A percentile compares a stretch with the other conserved stretches of the same genome.
Evolutionary conservation across 2,888 invertebrate species (phyloP).

Genomic region (Ceratothoa steindachneri): DNA sequence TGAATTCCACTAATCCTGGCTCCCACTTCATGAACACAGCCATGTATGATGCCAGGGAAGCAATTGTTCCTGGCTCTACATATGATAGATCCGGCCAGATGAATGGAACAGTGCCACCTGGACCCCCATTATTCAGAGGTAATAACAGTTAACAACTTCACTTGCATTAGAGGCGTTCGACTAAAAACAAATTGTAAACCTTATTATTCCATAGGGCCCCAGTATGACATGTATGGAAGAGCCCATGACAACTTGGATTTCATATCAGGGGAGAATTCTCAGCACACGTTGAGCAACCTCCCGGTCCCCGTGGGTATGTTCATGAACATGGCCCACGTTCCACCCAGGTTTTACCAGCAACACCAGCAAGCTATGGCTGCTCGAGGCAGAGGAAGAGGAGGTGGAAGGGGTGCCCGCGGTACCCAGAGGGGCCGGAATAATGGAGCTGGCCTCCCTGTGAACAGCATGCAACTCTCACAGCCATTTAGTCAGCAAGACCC

Average conservation of each 20-base stretch:
- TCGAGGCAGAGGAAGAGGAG: constrained; percentile 19
- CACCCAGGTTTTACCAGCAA: constrained; percentile 71
- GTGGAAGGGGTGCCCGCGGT: constrained; percentile 3
- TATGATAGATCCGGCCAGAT: constrained; percentile 70
- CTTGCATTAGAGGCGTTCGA: neutral
- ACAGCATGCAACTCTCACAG: constrained; percentile 34
- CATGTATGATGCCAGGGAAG: constrained; percentile 94
- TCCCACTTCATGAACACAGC: constrained; percentile 92
- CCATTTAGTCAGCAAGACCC: constrained; percentile 41
- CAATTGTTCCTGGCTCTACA: constrained; percentile 86
- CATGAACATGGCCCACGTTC: constrained; percentile 79
- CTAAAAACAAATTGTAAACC: neutral
- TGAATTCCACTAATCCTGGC: constrained; percentile 90
- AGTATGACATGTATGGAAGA: constrained; percentile 39
- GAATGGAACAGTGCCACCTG: constrained; percentile 50
- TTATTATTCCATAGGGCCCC: constrained; percentile 28
- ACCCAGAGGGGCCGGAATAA: constrained; percentile 3
- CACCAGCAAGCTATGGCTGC: constrained; percentile 62
- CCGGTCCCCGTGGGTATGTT: constrained; percentile 93
- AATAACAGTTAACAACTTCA: too few species aligned
- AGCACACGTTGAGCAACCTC: constrained; percentile 66
- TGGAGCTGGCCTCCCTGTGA: constrained; percentile 12
- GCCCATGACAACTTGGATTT: constrained; percentile 81
- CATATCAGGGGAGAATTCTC: constrained; percentile 71
- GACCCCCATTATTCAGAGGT: constrained; percentile 32